Evolutionary conservation across 2,888 invertebrate species (phyloP), one percentile per base, ranked within the genome.

Genomic region (Buathra laborator): DNA sequence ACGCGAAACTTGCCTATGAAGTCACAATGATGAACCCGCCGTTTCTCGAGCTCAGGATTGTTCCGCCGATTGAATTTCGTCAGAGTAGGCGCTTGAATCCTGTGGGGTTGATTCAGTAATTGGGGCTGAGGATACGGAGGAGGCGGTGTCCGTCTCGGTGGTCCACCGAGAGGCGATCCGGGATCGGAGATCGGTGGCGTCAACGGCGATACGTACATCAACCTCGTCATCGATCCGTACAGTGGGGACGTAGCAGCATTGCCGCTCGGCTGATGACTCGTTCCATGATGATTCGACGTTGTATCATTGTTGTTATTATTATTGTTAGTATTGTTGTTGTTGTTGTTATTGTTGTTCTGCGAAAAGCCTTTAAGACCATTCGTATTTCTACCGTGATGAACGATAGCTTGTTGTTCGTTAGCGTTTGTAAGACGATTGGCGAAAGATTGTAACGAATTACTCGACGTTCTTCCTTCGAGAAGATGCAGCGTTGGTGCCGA

Each of bases 21-120:
- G 95, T 98, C 98, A 95, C 99, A 99, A 94, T 98, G 98, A 94
- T 99, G 99, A 91, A 99, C 98, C 92, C 99, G 95, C 89, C 99
- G 95, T 94, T 99, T 99, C 94, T 99, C 99, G 90, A 99, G 94
- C 94, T 99, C 99, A 0, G 99, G 99, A 94, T 99, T 99, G 94
- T 99, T 99, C 93, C 99, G 96, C 88, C 99, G 95, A 95, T 99
- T 99, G 95, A 98, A 99, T 92, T 97, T 98, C 84, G 92, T 88
- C 44, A 91, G 87, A 62, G 89, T 68, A 32, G 89, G 89, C 9
- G 89, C 88, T 82, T 92, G 94, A 84, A 93, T 92, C 88, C 91
- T 89, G 80, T 91, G 93, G 56, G 90, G 88, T 51, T 89, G 90
- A 89, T 91, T 94, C 86, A 91, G 92, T 87, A 91, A 92, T 86